phyloP scores from a whole-genome alignment of 2,888 invertebrate species.

The Entomobrya multifasciata region DNA sequence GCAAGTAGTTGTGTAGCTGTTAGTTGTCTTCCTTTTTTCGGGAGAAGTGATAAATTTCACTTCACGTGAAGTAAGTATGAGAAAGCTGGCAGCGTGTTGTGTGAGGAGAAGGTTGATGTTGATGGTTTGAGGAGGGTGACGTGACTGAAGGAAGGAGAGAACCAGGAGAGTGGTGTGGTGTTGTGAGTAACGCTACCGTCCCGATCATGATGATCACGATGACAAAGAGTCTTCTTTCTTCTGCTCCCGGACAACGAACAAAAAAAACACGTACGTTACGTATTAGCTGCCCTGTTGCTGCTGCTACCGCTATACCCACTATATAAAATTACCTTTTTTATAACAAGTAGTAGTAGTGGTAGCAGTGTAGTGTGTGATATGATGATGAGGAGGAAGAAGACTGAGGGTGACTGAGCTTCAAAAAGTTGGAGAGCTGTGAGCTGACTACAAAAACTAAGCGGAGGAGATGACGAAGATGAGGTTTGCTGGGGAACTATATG shows the following conservation, averaged over 20 bases:
- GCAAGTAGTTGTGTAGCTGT: neutral
- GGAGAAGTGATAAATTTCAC: slow-evolving; percentile 21
- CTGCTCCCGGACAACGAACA: slow-evolving; percentile 72
- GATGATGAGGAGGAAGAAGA: slow-evolving; percentile 8
- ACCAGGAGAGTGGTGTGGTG: slow-evolving; percentile 45
- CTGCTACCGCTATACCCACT: neutral
- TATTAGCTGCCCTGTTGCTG: slow-evolving; percentile 57
- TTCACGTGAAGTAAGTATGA: slow-evolving; percentile 30
- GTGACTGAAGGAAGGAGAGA: slow-evolving; percentile 63
- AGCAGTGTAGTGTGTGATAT: no score
- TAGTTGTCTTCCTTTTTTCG: neutral
- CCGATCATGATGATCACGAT: slow-evolving; percentile 51
- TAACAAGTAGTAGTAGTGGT: no score
- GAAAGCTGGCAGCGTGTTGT: slow-evolving; percentile 24
- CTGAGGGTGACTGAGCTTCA: slow-evolving; percentile 55
- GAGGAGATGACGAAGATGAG: neutral
- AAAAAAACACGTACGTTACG: slow-evolving; percentile 31
- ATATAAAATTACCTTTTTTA: no score
- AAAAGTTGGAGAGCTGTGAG: slow-evolving; percentile 32
- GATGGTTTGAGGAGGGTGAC: slow-evolving; percentile 67
- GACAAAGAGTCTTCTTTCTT: slow-evolving; percentile 15
- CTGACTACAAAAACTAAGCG: slow-evolving; percentile 23
- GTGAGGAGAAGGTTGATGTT: no score
- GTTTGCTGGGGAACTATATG: slow-evolving; percentile 61
- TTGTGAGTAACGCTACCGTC: slow-evolving; percentile 70